Percentiles rank a stretch among this genome's conserved stretches.
Evolutionary conservation across 2,113 vertebrate genomes (phyloP).

Genomic region (Psilopogon haemacephalus): DNA sequence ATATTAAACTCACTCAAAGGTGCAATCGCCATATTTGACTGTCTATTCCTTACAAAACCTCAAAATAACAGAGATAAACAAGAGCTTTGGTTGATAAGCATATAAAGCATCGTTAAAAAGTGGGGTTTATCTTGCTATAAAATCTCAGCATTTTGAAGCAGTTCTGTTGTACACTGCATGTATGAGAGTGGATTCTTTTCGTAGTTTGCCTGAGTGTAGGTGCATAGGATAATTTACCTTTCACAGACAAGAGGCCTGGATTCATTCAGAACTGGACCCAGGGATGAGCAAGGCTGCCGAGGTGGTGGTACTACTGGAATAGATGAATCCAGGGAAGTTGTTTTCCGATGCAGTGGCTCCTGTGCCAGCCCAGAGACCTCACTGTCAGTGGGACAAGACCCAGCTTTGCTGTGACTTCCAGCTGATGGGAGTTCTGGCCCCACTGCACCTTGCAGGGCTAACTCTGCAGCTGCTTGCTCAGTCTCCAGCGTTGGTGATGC

Average conservation of each 20-base stretch:
- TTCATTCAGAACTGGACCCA: conserved; percentile 83
- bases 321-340: conserved; percentile 75
- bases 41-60: neutral
- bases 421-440: conserved; percentile 78
- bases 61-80: neutral
- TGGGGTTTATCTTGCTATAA: neutral
- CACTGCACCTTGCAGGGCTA: conserved; percentile 82
- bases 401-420: conserved; percentile 49
- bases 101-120: neutral
- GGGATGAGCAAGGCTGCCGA: conserved; percentile 92
- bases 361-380: conserved; percentile 69
- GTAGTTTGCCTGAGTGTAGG: neutral
- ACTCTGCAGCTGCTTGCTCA: conserved; percentile 80
- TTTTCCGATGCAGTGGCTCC: conserved; percentile 80
- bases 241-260: conserved; percentile 91
- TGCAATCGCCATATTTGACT: neutral
- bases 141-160: neutral
- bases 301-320: conserved; percentile 89
- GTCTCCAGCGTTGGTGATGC: conserved; percentile 90
- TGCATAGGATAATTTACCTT: conserved; percentile 76
- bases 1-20: neutral
- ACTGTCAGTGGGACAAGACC: conserved; percentile 68
- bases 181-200: neutral
- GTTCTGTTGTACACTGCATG: neutral
- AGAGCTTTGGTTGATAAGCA: neutral